Evolutionary conservation across 2,888 invertebrate species (phyloP), one percentile per base, ranked within the genome.

Genomic region (Apeira syringaria): DNA sequence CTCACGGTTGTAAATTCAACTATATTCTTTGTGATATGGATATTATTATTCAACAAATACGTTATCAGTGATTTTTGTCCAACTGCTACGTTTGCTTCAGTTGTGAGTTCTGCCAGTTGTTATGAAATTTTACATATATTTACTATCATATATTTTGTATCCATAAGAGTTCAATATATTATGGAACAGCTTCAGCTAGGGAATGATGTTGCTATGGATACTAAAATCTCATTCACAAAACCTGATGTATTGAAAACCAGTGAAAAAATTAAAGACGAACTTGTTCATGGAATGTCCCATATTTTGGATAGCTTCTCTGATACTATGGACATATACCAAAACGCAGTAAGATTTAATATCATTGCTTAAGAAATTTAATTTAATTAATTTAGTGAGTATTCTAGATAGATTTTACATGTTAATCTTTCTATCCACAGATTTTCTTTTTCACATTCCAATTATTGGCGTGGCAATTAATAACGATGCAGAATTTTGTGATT

Each of bases 271-370:
- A 30, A 53, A 5, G 32, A 54, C 6, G 57, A 63, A 15, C 31
- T 72, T 4, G 61, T 73, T 2, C 25, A 30, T 26, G 68, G 68
- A 8, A 53, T 71, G 37, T 57, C 61, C 47, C 53, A 56, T 29
- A 57, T 78, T 49, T 55, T 80, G 37, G 68, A 73, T 12, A 53
- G 64, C 2, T 56, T 74, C 12, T 42, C 58, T n/a, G 73, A 76
- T 42, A 63, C 74, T 27, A 62, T 64, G 35, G 58, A 66, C 24
- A 47, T 72, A 22, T 76, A 64, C 45, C 70, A 74, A 49, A 67
- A 70, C 18, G 56, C 73, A 44, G 80, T 80, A 63, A 72, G 70
- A 3, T n/a, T n/a, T n/a, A n/a, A n/a, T n/a, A n/a, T n/a, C n/a
- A n/a, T n/a, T n/a, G n/a, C n/a, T n/a, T n/a, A n/a, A n/a, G n/a